A percentile compares a stretch with the other conserved stretches of the same genome.
Conservation (phyloP, 2,113 vertebrate species). For the Astur gentilis region DNA sequence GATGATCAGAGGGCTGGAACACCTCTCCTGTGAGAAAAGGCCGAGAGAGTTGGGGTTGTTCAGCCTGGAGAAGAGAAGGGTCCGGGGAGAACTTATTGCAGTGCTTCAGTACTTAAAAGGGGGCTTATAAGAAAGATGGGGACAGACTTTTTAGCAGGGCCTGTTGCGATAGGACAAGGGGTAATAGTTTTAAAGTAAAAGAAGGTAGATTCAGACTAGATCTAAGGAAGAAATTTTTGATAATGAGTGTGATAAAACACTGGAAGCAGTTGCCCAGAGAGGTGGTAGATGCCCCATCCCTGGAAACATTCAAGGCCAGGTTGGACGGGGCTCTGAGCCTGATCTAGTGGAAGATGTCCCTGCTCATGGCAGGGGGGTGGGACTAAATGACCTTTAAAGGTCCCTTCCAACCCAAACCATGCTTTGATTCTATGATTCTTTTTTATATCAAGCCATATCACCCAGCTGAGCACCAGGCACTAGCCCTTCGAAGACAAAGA, state of each 20-base stretch:
- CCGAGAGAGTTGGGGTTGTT: no score
- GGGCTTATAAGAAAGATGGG: no score
- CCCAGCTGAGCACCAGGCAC: not conserved
- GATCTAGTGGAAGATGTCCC: fast-evolving
- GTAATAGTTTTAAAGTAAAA: not conserved
- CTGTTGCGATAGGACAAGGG: not conserved
- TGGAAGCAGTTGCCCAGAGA: not conserved
- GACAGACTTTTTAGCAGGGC: not conserved
- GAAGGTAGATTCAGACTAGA: not conserved
- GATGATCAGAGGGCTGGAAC: not conserved
- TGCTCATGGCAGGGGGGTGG: fast-evolving
- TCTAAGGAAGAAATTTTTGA: no score
- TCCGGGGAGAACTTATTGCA: not conserved
- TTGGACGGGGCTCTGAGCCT: not conserved
- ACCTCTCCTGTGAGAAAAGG: not conserved
- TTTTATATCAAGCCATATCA: not conserved
- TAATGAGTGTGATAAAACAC: fast-evolving
- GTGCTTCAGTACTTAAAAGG: no score
- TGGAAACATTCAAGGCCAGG: fast-evolving
- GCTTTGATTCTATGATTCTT: not conserved
- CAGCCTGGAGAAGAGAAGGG: not conserved
- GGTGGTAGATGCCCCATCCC: not conserved
- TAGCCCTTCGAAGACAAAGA: not conserved
- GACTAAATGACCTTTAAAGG: fast-evolving
- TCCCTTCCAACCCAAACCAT: not conserved